phyloP scores from a whole-genome alignment of 2,797 vertebrate genomes.

The Kryptopterus vitreolus region DNA sequence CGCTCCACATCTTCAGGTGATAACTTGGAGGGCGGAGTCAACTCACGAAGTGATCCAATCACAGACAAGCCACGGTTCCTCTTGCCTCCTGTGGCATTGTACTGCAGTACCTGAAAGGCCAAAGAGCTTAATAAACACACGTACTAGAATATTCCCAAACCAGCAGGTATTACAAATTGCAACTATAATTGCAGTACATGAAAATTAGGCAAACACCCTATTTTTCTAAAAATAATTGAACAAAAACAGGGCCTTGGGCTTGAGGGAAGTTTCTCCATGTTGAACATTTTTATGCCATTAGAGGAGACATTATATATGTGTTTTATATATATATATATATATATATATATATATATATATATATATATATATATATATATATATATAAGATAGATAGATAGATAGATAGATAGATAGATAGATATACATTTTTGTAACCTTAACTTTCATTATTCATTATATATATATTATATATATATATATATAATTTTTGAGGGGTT shows the following conservation, averaged over 20 bases:
- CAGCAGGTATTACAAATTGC: background rate
- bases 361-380: no score
- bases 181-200: background rate
- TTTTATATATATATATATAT: no score
- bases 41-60: constrained; percentile 76
- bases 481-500: no score
- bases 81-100: constrained; percentile 86
- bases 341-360: no score
- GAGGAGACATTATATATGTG: background rate
- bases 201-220: background rate
- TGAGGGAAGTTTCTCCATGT: no score
- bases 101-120: constrained; percentile 78
- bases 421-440: no score
- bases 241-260: no score
- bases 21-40: constrained; percentile 71
- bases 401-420: no score
- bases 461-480: no score
- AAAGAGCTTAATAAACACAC: background rate
- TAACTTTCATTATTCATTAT: no score
- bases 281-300: background rate
- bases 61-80: constrained; percentile 88
- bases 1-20: constrained; percentile 72
- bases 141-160: background rate
- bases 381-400: no score
- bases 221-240: no score